A percentile compares a stretch with the other conserved stretches of the same genome.
phyloP scores from a whole-genome alignment of 2,113 vertebrate genomes.

The Aphelocoma coerulescens region DNA sequence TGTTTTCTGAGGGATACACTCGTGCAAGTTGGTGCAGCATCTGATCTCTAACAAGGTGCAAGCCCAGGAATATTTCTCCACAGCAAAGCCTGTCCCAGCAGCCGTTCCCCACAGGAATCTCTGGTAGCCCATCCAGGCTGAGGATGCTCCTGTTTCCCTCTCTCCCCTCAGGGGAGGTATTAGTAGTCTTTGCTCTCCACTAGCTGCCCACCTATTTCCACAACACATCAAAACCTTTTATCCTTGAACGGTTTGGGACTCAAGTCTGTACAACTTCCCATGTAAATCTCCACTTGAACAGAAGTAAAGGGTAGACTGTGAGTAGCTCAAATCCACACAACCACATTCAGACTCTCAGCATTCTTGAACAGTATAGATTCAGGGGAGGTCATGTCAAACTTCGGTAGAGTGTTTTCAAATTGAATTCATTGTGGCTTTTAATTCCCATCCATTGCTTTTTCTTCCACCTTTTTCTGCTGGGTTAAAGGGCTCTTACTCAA shows the following conservation, averaged over 20 bases:
- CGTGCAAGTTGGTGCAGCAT: background rate
- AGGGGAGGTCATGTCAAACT: background rate
- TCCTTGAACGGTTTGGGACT: background rate
- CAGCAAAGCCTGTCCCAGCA: background rate
- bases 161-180: background rate
- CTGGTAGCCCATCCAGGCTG: background rate
- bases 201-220: background rate
- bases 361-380: background rate
- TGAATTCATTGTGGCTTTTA: background rate
- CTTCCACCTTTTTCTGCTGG: background rate
- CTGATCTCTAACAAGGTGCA: background rate
- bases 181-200: background rate
- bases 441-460: background rate
- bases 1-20: background rate
- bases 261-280: background rate
- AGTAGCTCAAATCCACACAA: background rate
- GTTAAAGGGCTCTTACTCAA: background rate
- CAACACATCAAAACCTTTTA: background rate
- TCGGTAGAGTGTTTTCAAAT: background rate
- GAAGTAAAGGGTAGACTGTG: background rate
- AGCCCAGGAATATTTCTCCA: background rate
- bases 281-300: background rate
- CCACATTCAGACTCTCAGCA: background rate
- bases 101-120: background rate
- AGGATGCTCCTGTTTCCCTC: background rate